Percentiles rank a stretch among this genome's conserved stretches.
Conservation (phyloP, 2,113 vertebrate species). For the Eulemur rufifrons region DNA sequence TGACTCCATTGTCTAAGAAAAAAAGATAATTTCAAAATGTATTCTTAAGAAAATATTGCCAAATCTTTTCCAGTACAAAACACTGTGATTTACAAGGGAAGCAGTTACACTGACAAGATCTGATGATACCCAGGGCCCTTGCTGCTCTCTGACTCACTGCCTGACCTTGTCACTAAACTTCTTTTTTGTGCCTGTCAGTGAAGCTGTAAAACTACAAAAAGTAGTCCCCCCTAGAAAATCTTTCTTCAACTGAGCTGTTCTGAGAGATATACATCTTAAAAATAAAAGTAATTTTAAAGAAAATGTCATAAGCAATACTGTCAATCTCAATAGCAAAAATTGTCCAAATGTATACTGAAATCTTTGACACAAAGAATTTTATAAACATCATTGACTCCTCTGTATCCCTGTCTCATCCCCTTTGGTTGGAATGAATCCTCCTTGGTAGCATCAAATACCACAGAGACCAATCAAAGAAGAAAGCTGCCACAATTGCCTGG, state of each 20-base stretch:
- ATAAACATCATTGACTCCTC: not conserved
- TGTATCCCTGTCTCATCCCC: not conserved
- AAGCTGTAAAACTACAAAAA: constrained; percentile 55
- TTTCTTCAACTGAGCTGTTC: not conserved
- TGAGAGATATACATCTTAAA: not conserved
- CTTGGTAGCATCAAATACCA: not conserved
- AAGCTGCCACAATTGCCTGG: not conserved
- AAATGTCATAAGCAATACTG: not conserved
- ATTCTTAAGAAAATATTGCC: constrained; percentile 17
- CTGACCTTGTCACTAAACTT: constrained; percentile 49
- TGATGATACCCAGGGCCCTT: not conserved
- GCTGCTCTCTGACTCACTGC: not conserved
- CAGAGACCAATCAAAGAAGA: not conserved
- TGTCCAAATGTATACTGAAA: not conserved
- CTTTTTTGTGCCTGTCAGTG: constrained; percentile 41
- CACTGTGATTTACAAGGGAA: rapidly evolving
- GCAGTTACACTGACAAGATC: not conserved
- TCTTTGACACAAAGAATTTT: not conserved
- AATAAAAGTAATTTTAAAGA: constrained; percentile 20
- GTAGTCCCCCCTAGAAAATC: not conserved
- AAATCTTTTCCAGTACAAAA: not conserved
- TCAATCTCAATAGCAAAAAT: not conserved
- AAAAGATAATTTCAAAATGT: not conserved
- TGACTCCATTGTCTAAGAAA: constrained; percentile 35
- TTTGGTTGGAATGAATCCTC: not conserved